Evolutionary conservation across 2,113 vertebrate genomes (phyloP), one percentile per base, ranked within the genome.

Genomic region (Gnathonemus echidnorhynchus): DNA sequence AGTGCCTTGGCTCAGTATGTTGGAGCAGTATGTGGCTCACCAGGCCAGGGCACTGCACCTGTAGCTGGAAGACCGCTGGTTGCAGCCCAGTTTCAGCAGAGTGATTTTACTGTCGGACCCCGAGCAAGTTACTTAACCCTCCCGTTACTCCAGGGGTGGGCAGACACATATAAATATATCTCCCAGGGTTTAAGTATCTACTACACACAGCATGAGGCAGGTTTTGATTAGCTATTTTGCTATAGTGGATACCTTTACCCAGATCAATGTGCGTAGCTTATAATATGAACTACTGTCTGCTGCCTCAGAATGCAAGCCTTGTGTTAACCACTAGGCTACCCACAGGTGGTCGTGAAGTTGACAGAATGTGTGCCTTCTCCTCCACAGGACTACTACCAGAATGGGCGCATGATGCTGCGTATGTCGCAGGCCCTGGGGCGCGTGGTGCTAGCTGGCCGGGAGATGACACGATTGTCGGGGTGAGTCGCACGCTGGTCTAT

Each of bases 381-480:
- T 93, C 0, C 90, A 84, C 91, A 99, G 98, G 98, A 99, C 95
- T 99, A 99, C 93, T 99, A 99, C 93, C 98, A 99, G 95, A 99
- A 98, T 91, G 98, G 98, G 90, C 96, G 98, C 91, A 99, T 99
- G 98, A 95, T 99, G 27, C 95, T 99, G 88, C 96, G 98, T 90
- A 97, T 99, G 98, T 98, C 98, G 88, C 98, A 99, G 91, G 98
- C 98, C 88, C 94, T 99, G 92, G 98, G 98, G 70, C 96, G 98
- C 92, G 99, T 99, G 88, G 98, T 99, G 8, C 95, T 99, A 86
- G 98, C 98, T 42, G 98, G 98, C 31, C 95, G 98, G 92, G 98
- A 99, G 92, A 99, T 99, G 98, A 98, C 97, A n/a, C 97, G 98
- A 92, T 95, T 99, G 89, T 96, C 98, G 52, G 98, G 98, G 98